Percentiles rank a stretch among this genome's conserved stretches.
These are phyloP conservation scores for pig (Sus scrofa) DNA, from an alignment of 2,113 vertebrate species.

Conservation along the genomic window DNA sequence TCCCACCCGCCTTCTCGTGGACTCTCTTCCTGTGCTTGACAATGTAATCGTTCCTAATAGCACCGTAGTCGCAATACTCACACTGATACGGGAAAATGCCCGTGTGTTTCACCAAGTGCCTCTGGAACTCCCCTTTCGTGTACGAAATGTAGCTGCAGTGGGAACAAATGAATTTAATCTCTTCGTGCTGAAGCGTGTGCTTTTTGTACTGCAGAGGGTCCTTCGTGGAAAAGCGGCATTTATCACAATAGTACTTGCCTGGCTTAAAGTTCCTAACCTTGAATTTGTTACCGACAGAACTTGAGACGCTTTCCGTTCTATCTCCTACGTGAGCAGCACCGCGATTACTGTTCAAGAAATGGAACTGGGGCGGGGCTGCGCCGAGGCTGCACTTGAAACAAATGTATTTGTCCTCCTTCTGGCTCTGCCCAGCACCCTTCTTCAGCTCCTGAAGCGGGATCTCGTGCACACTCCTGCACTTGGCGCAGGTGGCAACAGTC, in stretches of 20 bases:
- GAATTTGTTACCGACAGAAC: constrained; percentile 78
- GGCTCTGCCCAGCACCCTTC: constrained; percentile 71
- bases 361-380: constrained; percentile 67
- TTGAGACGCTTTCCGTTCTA: not conserved
- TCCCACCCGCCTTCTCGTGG: constrained; percentile 86
- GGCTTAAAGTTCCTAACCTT: constrained; percentile 87
- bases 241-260: constrained; percentile 91
- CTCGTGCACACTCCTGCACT: constrained; percentile 84
- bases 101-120: constrained; percentile 94
- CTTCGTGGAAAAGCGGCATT: constrained; percentile 93
- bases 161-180: constrained; percentile 92
- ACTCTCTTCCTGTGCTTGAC: constrained; percentile 94
- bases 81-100: constrained; percentile 93
- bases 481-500: constrained; percentile 80
- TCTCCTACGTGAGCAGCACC: constrained; percentile 74
- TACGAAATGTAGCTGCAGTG: constrained; percentile 92
- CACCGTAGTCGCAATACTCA: constrained; percentile 94
- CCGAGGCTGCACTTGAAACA: constrained; percentile 84
- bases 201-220: constrained; percentile 90
- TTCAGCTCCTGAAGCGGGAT: constrained; percentile 78
- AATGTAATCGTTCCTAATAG: constrained; percentile 94
- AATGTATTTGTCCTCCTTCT: constrained; percentile 78
- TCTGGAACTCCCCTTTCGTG: constrained; percentile 93
- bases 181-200: constrained; percentile 90
- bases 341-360: constrained; percentile 76